These are phyloP conservation scores for Thalassophryne amazonica DNA, from an alignment of 2,797 vertebrate species.

Conservation along the genomic window DNA sequence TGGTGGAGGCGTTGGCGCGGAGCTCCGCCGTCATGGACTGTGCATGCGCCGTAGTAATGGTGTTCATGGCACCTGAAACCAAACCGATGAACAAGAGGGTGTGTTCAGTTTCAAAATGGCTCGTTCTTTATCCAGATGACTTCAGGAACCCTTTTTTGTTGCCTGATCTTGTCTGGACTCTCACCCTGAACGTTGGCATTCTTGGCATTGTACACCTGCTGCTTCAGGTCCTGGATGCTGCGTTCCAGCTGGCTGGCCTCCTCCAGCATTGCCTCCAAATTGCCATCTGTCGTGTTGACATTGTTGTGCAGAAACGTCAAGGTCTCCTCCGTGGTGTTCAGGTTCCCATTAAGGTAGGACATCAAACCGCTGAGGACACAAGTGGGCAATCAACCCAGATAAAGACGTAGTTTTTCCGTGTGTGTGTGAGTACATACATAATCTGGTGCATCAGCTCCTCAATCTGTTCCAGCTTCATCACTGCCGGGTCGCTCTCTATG, in stretches of 20 bases:
- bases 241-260: slow-evolving; percentile 79
- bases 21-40: slow-evolving; percentile 82
- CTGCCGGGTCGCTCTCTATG: slow-evolving; percentile 82
- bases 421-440: slow-evolving; percentile 75
- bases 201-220: slow-evolving; percentile 87
- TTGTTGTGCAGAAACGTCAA: slow-evolving; percentile 68
- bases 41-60: slow-evolving; percentile 84
- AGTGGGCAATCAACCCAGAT: background rate
- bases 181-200: slow-evolving; percentile 91
- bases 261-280: slow-evolving; percentile 70
- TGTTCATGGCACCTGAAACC: slow-evolving; percentile 86
- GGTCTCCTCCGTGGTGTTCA: slow-evolving; percentile 77
- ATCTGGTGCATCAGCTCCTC: slow-evolving; percentile 84
- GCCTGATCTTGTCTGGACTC: slow-evolving; percentile 15
- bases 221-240: slow-evolving; percentile 77
- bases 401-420: background rate
- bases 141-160: too few species aligned
- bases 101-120: too few species aligned
- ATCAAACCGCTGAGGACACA: slow-evolving; percentile 80
- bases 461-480: slow-evolving; percentile 81
- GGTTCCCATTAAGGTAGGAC: slow-evolving; percentile 80
- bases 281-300: slow-evolving; percentile 65
- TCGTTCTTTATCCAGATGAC: too few species aligned
- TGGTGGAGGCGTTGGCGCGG: slow-evolving; percentile 79
- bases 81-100: too few species aligned